These are phyloP conservation scores for Amphimedon queenslandica DNA, from an alignment of 37 sponge, comb jelly and placozoan genomes.

Conservation along the genomic window DNA sequence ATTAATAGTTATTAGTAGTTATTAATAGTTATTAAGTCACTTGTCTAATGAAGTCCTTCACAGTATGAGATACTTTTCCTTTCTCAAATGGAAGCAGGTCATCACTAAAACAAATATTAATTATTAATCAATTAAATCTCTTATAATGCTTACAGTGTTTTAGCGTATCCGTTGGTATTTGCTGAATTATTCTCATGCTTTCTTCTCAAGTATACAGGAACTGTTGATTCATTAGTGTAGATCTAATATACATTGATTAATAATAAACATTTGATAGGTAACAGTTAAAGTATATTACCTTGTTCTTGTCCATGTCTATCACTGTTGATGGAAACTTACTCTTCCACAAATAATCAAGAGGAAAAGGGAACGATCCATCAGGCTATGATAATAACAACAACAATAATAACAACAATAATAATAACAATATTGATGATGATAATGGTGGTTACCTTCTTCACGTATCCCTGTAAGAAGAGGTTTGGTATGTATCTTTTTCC, in stretches of 20 bases:
- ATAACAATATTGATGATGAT: no score
- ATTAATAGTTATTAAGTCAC: no score
- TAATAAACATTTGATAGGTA: no score
- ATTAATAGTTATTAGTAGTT: not conserved
- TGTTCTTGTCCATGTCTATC: not conserved
- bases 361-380: not conserved
- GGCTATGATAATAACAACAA: not conserved
- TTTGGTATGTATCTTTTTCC: constrained; percentile 53
- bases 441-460: constrained; percentile 7
- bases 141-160: not conserved
- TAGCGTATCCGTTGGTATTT: not conserved
- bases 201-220: constrained; percentile 12
- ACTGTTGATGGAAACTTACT: constrained; percentile 5
- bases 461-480: constrained; percentile 62
- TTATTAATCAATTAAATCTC: no score
- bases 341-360: not conserved
- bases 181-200: not conserved
- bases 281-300: constrained; percentile 7
- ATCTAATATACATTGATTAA: not conserved
- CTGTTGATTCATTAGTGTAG: constrained; percentile 1
- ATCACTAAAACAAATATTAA: not conserved
- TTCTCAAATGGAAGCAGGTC: not conserved
- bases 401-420: no score
- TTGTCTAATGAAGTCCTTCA: constrained; percentile 4
- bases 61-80: not conserved